Base-by-base conservation (phyloP, 64 coral and sea anemone genomes). In the Orbicella faveolata region DNA sequence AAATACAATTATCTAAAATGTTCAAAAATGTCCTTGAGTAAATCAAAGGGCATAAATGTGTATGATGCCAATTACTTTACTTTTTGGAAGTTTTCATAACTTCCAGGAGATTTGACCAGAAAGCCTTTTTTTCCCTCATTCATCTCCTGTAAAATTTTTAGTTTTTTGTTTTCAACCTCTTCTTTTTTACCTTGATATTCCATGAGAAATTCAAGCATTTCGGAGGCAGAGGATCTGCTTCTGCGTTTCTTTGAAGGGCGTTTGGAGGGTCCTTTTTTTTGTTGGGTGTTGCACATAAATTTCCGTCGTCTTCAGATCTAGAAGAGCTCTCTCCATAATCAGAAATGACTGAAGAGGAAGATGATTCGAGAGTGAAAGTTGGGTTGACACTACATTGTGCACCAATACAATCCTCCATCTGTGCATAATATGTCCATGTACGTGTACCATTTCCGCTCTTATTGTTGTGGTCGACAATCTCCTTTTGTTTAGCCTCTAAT, bases 41-140 rank as follows among this genome's bases (percentile, higher is more conserved):
- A 51, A 78, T 78, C 75, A 78, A 78, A 52, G 37, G 36, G 19
- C 75, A 51, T 78, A 78, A 78, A 51, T 39, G 44, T 78, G 37
- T 20, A 51, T 78, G 15, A 78, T 52, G 36, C 75, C 25, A 10
- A 0, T 75, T 75, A 30, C 34, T 75, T 75, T 75, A 75, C 75
- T 79, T 79, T 54, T 79, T 79, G 21, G 77, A 16, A 57, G 77
- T 79, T 79, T 79, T 79, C 77, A 79, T 79, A 0, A 79, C 77
- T 26, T 79, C 77, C 5, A 79, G 77, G 2, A 79, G 77, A 79
- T 59, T 79, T n/a, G 77, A 55, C 77, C 77, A 57, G 21, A 79
- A 79, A 54, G 51, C 52, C 30, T 79, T 79, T 63, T 59, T 79
- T 57, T 30, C 6, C 82, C 44, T 70, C 63, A 68, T 85, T 68